A percentile compares a stretch with the other conserved stretches of the same genome.
phyloP scores from a whole-genome alignment of 2,888 invertebrate species.

The Steinernema scapterisci region DNA sequence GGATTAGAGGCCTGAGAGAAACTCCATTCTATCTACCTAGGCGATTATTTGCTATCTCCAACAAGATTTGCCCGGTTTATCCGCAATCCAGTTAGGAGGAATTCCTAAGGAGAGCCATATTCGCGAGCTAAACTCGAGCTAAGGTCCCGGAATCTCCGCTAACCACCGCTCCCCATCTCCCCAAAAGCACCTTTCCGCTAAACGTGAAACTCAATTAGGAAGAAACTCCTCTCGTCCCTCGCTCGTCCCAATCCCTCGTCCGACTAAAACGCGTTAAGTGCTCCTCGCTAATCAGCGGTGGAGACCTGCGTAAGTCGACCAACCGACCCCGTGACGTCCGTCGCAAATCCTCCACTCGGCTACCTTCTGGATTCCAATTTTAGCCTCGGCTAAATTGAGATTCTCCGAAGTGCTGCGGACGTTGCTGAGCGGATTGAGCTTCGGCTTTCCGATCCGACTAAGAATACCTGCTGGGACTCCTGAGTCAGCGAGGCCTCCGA shows the following conservation, averaged over 20 bases:
- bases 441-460: neutral
- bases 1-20: no score
- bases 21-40: no score
- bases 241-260: neutral
- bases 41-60: no score
- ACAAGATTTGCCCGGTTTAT: no score
- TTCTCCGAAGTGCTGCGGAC: neutral
- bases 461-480: neutral
- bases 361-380: constrained; percentile 3
- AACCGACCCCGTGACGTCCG: neutral
- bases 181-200: neutral
- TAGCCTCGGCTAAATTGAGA: neutral
- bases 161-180: no score
- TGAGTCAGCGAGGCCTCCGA: no score
- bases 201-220: neutral
- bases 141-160: no score
- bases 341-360: neutral
- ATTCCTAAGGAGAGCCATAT: no score
- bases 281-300: neutral
- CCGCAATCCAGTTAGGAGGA: no score
- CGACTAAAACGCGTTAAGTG: neutral
- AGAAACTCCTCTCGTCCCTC: neutral
- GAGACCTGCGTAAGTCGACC: constrained; percentile 17
- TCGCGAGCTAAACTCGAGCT: no score
- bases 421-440: neutral